A percentile compares a stretch with the other conserved stretches of the same genome.
Conservation (phyloP, 2,113 vertebrate species). For the Procapra przewalskii region DNA sequence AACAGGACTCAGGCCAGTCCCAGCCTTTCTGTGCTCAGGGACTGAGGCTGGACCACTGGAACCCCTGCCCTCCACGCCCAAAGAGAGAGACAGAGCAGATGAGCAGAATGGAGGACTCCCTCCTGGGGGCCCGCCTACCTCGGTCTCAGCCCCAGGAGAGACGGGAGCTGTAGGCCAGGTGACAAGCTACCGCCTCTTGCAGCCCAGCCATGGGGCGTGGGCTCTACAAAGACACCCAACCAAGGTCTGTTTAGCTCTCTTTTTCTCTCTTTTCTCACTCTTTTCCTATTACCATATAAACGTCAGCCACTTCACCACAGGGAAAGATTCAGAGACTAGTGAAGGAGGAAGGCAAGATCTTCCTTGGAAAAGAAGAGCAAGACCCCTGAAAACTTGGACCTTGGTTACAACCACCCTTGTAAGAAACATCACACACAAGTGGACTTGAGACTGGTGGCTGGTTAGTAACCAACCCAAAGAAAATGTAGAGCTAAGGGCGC, state of each 20-base stretch:
- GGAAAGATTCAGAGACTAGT: neutral
- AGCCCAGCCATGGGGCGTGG: fast-evolving
- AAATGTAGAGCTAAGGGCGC: neutral
- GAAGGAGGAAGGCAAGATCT: neutral
- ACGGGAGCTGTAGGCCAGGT: neutral
- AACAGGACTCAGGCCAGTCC: neutral
- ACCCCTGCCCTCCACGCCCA: neutral
- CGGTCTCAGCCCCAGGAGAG: neutral
- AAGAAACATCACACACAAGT: neutral
- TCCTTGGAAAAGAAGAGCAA: neutral
- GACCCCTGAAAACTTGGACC: neutral
- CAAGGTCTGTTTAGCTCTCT: neutral
- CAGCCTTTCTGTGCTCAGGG: neutral
- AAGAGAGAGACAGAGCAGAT: neutral
- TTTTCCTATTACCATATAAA: neutral
- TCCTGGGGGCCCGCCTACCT: neutral
- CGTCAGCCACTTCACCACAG: neutral
- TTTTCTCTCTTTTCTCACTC: neutral
- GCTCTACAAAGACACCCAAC: neutral
- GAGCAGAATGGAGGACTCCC: neutral
- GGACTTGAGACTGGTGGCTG: neutral
- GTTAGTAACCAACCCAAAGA: neutral
- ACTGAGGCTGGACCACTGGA: neutral
- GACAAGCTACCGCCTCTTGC: neutral
- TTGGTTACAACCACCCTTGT: neutral